These are phyloP conservation scores for Prionailurus bengalensis DNA, from an alignment of 2,113 vertebrate species.

Conservation along the genomic window DNA sequence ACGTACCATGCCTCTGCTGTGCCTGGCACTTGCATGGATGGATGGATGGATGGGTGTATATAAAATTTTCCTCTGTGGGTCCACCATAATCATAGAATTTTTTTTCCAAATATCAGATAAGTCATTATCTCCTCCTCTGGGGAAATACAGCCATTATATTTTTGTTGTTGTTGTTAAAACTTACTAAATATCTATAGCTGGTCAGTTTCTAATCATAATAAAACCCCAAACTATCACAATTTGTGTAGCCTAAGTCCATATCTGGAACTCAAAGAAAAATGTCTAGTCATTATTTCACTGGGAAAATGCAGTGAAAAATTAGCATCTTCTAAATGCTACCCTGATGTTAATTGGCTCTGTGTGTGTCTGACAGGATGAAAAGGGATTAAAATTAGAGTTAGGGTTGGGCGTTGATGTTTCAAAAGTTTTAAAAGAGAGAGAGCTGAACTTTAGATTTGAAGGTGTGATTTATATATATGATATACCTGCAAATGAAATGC, in stretches of 20 bases:
- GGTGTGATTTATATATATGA: background rate
- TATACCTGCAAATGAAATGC: background rate
- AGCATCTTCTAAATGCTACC: background rate
- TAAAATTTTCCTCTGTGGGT: background rate
- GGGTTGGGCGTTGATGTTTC: background rate
- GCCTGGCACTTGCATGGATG: background rate
- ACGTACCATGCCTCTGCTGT: background rate
- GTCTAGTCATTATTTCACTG: slow-evolving; percentile 32
- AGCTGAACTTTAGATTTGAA: background rate
- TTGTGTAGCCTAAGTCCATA: slow-evolving; percentile 24
- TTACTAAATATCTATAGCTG: slow-evolving; percentile 1
- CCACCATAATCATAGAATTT: background rate
- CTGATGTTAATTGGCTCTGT: background rate
- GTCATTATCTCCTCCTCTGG: background rate
- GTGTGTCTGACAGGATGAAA: background rate
- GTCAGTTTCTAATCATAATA: slow-evolving; percentile 7
- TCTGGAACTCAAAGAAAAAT: background rate
- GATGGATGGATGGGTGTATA: background rate
- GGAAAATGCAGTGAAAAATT: background rate
- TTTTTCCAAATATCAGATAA: background rate
- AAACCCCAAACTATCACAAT: background rate
- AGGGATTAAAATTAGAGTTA: background rate
- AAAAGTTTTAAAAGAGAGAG: background rate
- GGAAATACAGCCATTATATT: background rate
- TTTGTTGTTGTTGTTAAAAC: slow-evolving; percentile 56